A percentile compares a stretch with the other conserved stretches of the same genome.
phyloP scores from a whole-genome alignment of 2,113 vertebrate genomes.

The Vulpes ferrilata region DNA sequence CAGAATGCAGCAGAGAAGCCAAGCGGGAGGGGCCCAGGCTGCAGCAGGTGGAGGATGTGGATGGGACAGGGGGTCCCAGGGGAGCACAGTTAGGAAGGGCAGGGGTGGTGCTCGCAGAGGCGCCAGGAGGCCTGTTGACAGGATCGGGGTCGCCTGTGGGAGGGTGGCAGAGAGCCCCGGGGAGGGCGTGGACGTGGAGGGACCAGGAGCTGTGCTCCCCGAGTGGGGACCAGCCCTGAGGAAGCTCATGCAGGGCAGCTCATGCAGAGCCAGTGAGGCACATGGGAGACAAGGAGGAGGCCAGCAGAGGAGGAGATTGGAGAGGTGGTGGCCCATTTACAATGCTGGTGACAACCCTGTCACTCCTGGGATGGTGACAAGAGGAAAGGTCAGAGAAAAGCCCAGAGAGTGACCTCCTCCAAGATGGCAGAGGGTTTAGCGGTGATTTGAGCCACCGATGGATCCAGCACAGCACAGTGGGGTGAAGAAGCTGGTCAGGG shows the following conservation, averaged over 20 bases:
- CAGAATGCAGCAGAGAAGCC: too few species aligned
- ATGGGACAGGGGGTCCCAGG: too few species aligned
- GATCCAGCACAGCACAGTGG: background rate
- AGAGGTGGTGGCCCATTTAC: too few species aligned
- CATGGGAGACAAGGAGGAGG: background rate
- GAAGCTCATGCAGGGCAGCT: background rate
- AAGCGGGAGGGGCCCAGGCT: too few species aligned
- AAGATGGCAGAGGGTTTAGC: accelerated
- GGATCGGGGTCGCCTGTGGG: too few species aligned
- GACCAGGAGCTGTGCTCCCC: background rate
- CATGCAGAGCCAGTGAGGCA: accelerated
- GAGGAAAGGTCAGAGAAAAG: background rate
- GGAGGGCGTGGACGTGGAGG: too few species aligned
- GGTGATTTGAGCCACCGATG: background rate
- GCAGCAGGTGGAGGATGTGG: too few species aligned
- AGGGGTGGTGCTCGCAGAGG: too few species aligned
- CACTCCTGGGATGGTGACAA: background rate
- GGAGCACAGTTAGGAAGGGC: too few species aligned
- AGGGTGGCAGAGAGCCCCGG: too few species aligned
- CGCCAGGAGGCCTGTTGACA: too few species aligned
- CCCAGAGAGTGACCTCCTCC: background rate
- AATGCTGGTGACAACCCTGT: background rate
- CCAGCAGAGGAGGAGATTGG: background rate
- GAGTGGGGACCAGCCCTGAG: background rate
- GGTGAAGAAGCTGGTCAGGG: background rate